These are phyloP conservation scores for Gallinago jamesoni DNA, from an alignment of 2,113 vertebrate genomes.

Conservation along the genomic window DNA sequence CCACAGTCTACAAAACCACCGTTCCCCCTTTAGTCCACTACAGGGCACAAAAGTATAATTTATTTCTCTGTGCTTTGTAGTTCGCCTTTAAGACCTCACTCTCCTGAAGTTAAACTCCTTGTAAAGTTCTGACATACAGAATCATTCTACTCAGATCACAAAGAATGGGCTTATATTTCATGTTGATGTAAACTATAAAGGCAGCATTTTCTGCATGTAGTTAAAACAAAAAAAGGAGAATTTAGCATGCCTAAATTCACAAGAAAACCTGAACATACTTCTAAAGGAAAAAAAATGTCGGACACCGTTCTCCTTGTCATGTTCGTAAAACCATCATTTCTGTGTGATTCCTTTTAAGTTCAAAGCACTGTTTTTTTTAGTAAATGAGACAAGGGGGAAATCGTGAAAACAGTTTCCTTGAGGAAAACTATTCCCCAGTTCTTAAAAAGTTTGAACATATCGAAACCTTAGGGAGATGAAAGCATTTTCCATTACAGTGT, in stretches of 20 bases:
- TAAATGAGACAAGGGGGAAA: conserved; percentile 34
- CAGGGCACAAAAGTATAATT: not conserved
- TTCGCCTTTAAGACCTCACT: not conserved
- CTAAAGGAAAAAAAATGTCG: not conserved
- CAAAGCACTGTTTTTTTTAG: conserved; percentile 2
- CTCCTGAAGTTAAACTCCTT: not conserved
- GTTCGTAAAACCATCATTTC: conserved; percentile 1
- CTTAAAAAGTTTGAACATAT: conserved; percentile 21
- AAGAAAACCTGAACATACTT: conserved; percentile 11
- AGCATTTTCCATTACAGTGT: conserved; percentile 19
- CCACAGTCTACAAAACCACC: not conserved
- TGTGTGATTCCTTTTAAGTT: conserved; percentile 17
- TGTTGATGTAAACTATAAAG: not conserved
- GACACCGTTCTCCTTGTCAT: not conserved
- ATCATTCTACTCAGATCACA: not conserved
- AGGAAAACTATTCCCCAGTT: conserved; percentile 27
- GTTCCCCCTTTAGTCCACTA: not conserved
- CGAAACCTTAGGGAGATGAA: not conserved
- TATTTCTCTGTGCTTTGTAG: not conserved
- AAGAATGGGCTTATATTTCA: not conserved
- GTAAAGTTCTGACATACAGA: not conserved
- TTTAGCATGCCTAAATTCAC: not conserved
- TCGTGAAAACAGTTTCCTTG: conserved; percentile 16
- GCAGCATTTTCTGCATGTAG: not conserved
- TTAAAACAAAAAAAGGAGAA: not conserved